phyloP scores from a whole-genome alignment of 2,888 invertebrate species.

The Calameuta filiformis region DNA sequence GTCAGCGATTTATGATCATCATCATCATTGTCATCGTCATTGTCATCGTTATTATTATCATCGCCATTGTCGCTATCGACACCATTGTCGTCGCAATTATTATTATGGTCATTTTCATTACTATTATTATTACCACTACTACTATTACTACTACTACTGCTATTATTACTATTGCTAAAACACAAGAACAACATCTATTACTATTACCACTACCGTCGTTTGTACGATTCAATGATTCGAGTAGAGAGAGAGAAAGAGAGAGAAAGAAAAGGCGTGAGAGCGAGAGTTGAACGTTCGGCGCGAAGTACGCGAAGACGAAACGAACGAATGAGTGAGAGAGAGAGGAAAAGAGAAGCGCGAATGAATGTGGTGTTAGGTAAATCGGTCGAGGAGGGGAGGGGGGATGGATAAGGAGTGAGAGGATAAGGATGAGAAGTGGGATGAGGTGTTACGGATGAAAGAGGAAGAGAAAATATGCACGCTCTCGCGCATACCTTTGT shows the following conservation, averaged over 20 bases:
- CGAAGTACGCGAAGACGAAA: not conserved
- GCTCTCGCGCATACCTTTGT: constrained; percentile 36
- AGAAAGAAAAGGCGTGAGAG: constrained; percentile 6
- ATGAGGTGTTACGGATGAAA: not conserved
- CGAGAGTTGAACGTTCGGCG: not conserved
- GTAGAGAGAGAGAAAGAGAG: constrained; percentile 12
- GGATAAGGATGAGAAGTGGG: not conserved
- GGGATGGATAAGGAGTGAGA: not conserved
- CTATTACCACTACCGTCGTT: not conserved
- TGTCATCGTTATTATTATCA: too few species aligned
- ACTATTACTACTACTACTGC: not conserved
- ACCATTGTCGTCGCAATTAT: too few species aligned
- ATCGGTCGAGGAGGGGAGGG: not conserved
- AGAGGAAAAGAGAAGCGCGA: not conserved
- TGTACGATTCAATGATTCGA: not conserved
- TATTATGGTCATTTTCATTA: not conserved
- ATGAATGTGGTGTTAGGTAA: not conserved
- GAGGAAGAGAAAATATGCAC: constrained; percentile 31
- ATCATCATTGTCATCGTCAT: constrained; percentile 25
- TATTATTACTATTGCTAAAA: constrained; percentile 1
- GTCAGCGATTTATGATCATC: constrained; percentile 48
- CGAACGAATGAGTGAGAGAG: not conserved
- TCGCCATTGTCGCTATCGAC: too few species aligned
- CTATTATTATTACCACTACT: not conserved
- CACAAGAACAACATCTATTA: not conserved